Evolutionary conservation across 2,888 invertebrate species (phyloP), one percentile per base, ranked within the genome.

Genomic region (Proisotoma minuta): DNA sequence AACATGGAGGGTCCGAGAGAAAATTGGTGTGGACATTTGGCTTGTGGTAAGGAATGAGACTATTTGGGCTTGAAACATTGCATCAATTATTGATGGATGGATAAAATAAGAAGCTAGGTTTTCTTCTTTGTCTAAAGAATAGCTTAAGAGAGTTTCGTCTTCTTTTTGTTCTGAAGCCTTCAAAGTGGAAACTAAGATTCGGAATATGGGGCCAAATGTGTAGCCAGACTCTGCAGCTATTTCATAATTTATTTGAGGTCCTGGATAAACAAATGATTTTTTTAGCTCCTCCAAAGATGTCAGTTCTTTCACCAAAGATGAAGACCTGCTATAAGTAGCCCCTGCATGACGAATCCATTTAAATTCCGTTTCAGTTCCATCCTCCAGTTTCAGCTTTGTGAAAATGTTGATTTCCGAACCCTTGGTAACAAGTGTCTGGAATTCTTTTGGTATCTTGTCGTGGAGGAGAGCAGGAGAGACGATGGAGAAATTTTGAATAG

Each of bases 151-250:
- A 18, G 23, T 15, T 8, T 4, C 5, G 8, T 47, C 26, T 1
- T 49, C 26, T 8, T 47, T 40, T n/a, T n/a, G n/a, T n/a, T n/a
- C n/a, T n/a, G n/a, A n/a, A 29, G 39, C 34, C 24, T 52, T 58
- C 57, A 52, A 58, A 2, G 50, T 48, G 20, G 28, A 47, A 4
- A 43, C 47, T 3, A 62, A 28, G 20, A 50, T 62, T 48, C 34
- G 39, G 22, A 62, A 62, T 1, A 29, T 5, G 15, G 57, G 57
- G 29, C 62, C 62, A 39, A 62, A 62, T n/a, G 57, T 62, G 1
- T 57, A 34, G 8, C 62, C 62, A 1, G 53, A 2, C 1, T 57
- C 43, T 1, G 52, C 51, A n/a, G 58, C 22, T 20, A 26, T 29
- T 3, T 62, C 53, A 20, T 62, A 62, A 1, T 28, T 27, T n/a